A percentile compares a stretch with the other conserved stretches of the same genome.
Conservation (phyloP, 2,113 vertebrate species). For the Macheiramphus alcinus region DNA sequence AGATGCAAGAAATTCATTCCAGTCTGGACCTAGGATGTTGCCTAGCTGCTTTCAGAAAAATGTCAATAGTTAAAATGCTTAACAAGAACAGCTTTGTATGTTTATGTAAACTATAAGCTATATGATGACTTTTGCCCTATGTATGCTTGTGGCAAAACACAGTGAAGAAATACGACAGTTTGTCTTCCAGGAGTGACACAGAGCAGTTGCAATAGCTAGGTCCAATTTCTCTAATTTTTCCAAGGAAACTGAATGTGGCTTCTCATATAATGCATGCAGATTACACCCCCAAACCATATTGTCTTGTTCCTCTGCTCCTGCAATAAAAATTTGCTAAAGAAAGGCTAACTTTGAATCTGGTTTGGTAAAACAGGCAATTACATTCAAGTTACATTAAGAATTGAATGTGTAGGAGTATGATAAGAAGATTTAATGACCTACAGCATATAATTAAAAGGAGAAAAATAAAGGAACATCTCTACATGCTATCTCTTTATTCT, state of each 20-base stretch:
- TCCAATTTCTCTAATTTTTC: not conserved
- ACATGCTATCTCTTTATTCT: constrained; percentile 20
- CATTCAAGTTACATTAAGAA: constrained; percentile 4
- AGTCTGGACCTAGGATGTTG: not conserved
- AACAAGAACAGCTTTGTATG: not conserved
- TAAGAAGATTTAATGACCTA: constrained; percentile 52
- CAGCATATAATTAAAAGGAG: constrained; percentile 18
- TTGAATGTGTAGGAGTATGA: constrained; percentile 21
- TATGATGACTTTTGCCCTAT: not conserved
- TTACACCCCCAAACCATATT: not conserved
- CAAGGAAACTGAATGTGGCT: not conserved
- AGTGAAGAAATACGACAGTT: not conserved
- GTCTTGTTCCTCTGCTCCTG: not conserved
- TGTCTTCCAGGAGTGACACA: not conserved
- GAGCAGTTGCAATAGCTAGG: not conserved
- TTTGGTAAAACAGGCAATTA: constrained; percentile 44
- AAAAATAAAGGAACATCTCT: constrained; percentile 12
- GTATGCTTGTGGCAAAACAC: not conserved
- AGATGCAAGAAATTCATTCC: not conserved
- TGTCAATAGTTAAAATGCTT: not conserved
- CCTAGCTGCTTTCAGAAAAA: not conserved
- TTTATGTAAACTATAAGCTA: not conserved
- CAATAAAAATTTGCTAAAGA: not conserved
- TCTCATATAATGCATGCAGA: not conserved
- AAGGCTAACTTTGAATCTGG: not conserved